Conservation (phyloP, 2,113 vertebrate genomes). For the human (Homo sapiens) region GRCh38 chr6:138814001-138814500, state of each 20-base stretch:
- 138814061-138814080: background rate
- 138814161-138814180: background rate
- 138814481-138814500: slow-evolving; percentile 88
- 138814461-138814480: background rate
- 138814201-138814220: background rate
- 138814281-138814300: slow-evolving; percentile 24
- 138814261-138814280: background rate
- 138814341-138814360: background rate
- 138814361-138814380: background rate
- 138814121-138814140: background rate
- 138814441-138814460: background rate
- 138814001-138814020: background rate
- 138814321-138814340: background rate
- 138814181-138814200: background rate
- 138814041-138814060: background rate
- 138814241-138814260: background rate
- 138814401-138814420: background rate
- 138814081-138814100: background rate
- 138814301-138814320: background rate
- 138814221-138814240: background rate
- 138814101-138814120: background rate
- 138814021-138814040: background rate
- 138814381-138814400: background rate
- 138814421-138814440: slow-evolving; percentile 41
- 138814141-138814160: slow-evolving; percentile 23